Evolutionary conservation across 2,888 invertebrate genomes (phyloP).

Genomic region (Isotomurus palustris): DNA sequence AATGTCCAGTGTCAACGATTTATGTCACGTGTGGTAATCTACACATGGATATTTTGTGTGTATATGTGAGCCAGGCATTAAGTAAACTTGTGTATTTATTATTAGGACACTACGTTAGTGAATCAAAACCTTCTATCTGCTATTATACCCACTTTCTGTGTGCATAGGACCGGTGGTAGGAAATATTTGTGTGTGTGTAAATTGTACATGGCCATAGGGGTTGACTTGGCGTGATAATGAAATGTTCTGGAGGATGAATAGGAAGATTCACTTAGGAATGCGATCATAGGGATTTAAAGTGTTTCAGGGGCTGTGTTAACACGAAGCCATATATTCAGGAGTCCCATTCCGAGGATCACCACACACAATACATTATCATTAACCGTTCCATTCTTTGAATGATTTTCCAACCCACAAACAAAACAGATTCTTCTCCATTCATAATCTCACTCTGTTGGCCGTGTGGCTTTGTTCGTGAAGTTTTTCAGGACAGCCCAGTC

Average conservation of each 20-base stretch:
- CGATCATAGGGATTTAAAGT: slow-evolving; percentile 38
- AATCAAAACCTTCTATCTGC: not conserved
- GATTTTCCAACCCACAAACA: slow-evolving; percentile 14
- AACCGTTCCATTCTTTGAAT: slow-evolving; percentile 41
- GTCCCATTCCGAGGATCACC: slow-evolving; percentile 41
- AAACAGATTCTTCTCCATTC: slow-evolving; percentile 6
- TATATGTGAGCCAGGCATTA: too few species aligned
- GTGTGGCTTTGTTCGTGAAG: not conserved
- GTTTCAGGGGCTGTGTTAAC: slow-evolving; percentile 26
- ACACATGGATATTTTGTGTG: too few species aligned
- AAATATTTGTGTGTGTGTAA: not conserved
- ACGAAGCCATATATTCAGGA: slow-evolving; percentile 18
- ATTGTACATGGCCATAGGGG: too few species aligned
- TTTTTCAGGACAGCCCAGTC: slow-evolving; percentile 9
- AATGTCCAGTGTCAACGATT: too few species aligned
- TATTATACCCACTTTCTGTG: not conserved
- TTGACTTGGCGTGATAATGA: too few species aligned
- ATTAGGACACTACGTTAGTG: not conserved
- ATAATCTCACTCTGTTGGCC: slow-evolving; percentile 5
- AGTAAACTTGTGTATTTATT: too few species aligned
- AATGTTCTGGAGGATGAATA: not conserved
- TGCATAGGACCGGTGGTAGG: not conserved
- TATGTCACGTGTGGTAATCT: too few species aligned
- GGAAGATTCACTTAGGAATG: slow-evolving; percentile 27
- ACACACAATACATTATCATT: slow-evolving; percentile 47